These are phyloP conservation scores for Mormyrus iriodes DNA, from an alignment of 2,113 vertebrate genomes.

Conservation along the genomic window DNA sequence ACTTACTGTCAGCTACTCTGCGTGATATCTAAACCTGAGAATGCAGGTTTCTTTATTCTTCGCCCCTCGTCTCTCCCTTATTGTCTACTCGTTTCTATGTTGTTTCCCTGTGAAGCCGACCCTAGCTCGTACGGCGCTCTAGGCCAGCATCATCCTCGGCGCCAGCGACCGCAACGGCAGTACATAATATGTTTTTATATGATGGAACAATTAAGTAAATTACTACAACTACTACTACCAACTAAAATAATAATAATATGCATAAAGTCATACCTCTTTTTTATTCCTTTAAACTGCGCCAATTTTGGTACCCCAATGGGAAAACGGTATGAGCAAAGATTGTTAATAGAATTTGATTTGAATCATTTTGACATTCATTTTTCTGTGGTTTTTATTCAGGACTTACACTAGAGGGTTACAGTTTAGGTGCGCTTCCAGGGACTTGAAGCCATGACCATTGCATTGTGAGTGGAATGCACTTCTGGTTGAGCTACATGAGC, in stretches of 20 bases:
- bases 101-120: too few species aligned
- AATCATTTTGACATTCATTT: not conserved
- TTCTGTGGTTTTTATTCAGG: not conserved
- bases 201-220: too few species aligned
- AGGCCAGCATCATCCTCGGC: too few species aligned
- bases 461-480: not conserved
- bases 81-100: too few species aligned
- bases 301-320: not conserved
- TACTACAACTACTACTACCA: too few species aligned
- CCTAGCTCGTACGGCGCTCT: too few species aligned
- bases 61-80: too few species aligned
- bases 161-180: too few species aligned
- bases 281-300: not conserved
- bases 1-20: not conserved
- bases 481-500: not conserved
- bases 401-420: not conserved
- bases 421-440: not conserved
- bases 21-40: not conserved
- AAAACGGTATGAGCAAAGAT: not conserved
- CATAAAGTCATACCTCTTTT: not conserved
- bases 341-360: not conserved
- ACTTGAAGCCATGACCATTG: not conserved
- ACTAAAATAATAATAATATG: too few species aligned
- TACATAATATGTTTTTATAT: too few species aligned
- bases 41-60: too few species aligned